Evolutionary conservation across 2,113 vertebrate species (phyloP).

Genomic region (Emydocephalus ijimae): DNA sequence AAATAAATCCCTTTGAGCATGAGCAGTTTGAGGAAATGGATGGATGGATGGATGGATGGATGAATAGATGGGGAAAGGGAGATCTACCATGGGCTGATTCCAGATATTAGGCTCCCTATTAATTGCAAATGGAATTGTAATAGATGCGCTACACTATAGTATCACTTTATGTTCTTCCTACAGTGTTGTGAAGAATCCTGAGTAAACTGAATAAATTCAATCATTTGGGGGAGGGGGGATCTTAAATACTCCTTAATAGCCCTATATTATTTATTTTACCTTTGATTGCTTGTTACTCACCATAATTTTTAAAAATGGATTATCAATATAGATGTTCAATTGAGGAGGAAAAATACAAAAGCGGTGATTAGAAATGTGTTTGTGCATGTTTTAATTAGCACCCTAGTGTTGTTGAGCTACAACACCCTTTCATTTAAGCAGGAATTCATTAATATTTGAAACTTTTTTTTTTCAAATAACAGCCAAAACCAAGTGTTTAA

Average conservation of each 20-base stretch:
- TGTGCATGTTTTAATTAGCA: not conserved
- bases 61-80: not conserved
- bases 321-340: not conserved
- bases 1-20: not conserved
- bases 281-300: not conserved
- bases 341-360: not conserved
- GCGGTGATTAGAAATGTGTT: not conserved
- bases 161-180: not conserved
- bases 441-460: not conserved
- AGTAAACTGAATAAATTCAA: not conserved
- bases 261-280: not conserved
- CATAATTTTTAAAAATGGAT: not conserved
- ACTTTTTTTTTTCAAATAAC: not conserved
- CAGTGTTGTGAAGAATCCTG: not conserved
- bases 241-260: not conserved
- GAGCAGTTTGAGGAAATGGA: not conserved
- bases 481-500: not conserved
- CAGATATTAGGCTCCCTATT: not conserved
- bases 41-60: not conserved
- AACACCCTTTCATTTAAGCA: not conserved
- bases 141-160: not conserved
- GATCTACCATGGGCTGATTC: not conserved
- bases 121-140: not conserved
- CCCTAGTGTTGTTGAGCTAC: not conserved
- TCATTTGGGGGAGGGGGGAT: not conserved